Conservation (phyloP, 2,888 invertebrate species). For the Hydriomena furcata region DNA sequence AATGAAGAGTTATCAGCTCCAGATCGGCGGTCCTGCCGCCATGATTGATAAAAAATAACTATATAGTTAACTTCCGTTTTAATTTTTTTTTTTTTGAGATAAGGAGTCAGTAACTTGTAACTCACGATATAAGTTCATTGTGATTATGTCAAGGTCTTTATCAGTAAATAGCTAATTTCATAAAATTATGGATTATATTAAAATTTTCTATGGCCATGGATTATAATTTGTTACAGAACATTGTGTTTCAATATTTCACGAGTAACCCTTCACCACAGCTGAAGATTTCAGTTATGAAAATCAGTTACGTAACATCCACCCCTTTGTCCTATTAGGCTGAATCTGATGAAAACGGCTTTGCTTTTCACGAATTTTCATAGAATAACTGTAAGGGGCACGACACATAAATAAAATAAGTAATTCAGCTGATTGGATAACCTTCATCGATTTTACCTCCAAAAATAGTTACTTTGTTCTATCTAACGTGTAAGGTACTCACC, state of each 20-base stretch:
- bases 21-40: slow-evolving; percentile 2
- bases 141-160: too few species aligned
- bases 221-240: neutral
- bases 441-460: slow-evolving; percentile 60
- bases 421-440: slow-evolving; percentile 20
- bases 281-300: slow-evolving; percentile 19
- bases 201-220: too few species aligned
- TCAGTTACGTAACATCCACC: slow-evolving; percentile 28
- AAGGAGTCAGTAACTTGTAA: slow-evolving; percentile 11
- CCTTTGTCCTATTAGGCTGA: slow-evolving; percentile 9
- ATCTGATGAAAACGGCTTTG: neutral
- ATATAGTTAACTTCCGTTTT: slow-evolving; percentile 7
- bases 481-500: slow-evolving; percentile 89
- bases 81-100: slow-evolving; percentile 17
- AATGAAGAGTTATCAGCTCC: neutral
- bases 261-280: neutral
- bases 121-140: neutral
- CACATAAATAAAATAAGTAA: neutral
- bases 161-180: too few species aligned
- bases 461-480: slow-evolving; percentile 34
- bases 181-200: too few species aligned
- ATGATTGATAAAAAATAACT: slow-evolving; percentile 10
- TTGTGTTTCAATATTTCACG: neutral
- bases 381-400: neutral
- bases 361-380: neutral